Conservation (phyloP, 2,113 vertebrate genomes). For the Aepyceros melampus region DNA sequence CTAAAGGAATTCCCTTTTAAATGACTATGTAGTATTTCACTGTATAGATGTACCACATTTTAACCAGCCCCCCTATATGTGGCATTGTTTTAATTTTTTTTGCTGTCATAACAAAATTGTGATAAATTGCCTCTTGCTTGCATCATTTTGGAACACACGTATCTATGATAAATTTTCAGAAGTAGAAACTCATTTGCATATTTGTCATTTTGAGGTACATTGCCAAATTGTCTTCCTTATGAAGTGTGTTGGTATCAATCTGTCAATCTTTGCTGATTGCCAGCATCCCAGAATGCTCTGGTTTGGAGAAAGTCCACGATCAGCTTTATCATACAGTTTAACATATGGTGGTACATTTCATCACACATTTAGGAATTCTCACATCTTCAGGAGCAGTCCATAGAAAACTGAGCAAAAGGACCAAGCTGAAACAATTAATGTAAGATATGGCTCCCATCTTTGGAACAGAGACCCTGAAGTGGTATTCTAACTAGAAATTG, state of each 20-base stretch:
- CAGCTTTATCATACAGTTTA: neutral
- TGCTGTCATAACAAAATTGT: neutral
- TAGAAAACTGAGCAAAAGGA: neutral
- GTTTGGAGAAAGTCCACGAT: neutral
- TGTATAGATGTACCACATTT: neutral
- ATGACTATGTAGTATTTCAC: neutral
- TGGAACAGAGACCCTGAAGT: neutral
- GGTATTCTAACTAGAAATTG: neutral
- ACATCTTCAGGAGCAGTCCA: neutral
- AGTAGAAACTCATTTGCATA: neutral
- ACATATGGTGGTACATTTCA: neutral
- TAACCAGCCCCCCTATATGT: neutral
- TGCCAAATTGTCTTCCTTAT: neutral
- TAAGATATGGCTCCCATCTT: neutral
- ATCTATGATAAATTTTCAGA: neutral
- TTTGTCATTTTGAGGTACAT: neutral
- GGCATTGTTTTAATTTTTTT: neutral
- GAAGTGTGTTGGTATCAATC: neutral
- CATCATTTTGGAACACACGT: neutral
- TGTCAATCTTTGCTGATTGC: neutral
- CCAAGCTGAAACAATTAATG: neutral
- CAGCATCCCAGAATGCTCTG: neutral
- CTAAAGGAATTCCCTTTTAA: neutral
- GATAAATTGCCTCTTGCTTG: neutral
- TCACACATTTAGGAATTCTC: neutral